phyloP scores from a whole-genome alignment of 2,888 invertebrate species.

The Leptopilina myrica region DNA sequence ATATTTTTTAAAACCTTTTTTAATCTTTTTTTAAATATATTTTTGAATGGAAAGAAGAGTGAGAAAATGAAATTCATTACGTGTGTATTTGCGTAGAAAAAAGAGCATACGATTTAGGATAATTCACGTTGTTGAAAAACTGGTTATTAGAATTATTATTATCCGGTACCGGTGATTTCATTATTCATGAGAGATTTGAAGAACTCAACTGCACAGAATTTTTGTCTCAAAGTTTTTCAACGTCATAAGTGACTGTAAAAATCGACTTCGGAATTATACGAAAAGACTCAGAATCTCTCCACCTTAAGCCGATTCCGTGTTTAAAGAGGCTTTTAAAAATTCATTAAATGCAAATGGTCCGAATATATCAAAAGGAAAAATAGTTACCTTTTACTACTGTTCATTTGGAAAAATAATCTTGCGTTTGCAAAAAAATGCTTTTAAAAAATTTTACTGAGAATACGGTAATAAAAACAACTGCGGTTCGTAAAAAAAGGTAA shows the following conservation, averaged over 20 bases:
- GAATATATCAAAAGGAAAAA: conserved; percentile 18
- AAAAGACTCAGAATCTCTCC: conserved; percentile 54
- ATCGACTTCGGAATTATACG: conserved; percentile 61
- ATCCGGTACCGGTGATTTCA: conserved; percentile 47
- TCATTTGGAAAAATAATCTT: neutral
- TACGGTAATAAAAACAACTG: neutral
- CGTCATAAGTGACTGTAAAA: conserved; percentile 59
- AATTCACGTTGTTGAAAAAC: conserved; percentile 55
- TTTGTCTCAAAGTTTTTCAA: conserved; percentile 46
- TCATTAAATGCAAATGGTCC: conserved; percentile 12
- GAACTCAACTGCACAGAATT: conserved; percentile 52
- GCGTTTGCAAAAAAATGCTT: neutral
- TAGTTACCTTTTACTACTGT: neutral
- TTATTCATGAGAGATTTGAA: conserved; percentile 59
- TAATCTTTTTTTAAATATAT: no score
- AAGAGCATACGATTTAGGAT: conserved; percentile 1
- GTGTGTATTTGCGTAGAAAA: conserved; percentile 1
- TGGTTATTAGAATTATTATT: conserved; percentile 59
- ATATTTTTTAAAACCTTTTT: no score
- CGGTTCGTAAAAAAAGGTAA: neutral
- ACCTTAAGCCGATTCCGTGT: conserved; percentile 49
- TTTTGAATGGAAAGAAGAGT: neutral
- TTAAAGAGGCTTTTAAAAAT: conserved; percentile 36
- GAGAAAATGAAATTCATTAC: neutral
- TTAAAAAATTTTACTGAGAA: neutral